Conservation (phyloP, 2,888 invertebrate species). For the Meghimatium bilineatum region DNA sequence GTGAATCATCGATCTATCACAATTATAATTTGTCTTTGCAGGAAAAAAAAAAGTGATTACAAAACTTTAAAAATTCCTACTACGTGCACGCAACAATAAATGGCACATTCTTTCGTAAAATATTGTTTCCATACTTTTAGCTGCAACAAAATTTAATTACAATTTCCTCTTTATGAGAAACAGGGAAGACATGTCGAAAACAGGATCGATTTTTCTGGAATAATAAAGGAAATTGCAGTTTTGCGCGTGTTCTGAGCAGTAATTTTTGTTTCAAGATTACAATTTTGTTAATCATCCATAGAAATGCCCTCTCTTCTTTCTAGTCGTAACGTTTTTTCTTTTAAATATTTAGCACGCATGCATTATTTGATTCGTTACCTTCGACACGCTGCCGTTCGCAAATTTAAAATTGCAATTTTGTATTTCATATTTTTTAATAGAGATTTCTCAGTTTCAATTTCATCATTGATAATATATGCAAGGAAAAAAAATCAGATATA, state of each 20-base stretch:
- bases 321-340: neutral
- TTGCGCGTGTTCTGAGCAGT: constrained; percentile 41
- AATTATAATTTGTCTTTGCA: constrained; percentile 22
- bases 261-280: constrained; percentile 43
- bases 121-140: constrained; percentile 39
- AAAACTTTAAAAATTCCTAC: constrained; percentile 2
- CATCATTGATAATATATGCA: no score
- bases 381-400: neutral
- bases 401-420: constrained; percentile 32
- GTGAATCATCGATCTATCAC: constrained; percentile 28
- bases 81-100: constrained; percentile 31
- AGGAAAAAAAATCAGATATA: no score
- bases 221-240: constrained; percentile 48
- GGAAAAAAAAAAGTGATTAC: neutral
- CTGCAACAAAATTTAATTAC: constrained; percentile 43
- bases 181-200: constrained; percentile 17
- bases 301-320: neutral
- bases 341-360: constrained; percentile 24
- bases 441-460: neutral
- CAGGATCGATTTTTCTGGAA: constrained; percentile 42
- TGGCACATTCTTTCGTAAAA: constrained; percentile 39
- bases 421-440: neutral
- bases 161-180: constrained; percentile 38
- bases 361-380: constrained; percentile 35
- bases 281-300: constrained; percentile 33